Base-by-base conservation (phyloP, 2,113 vertebrate species). In the Origma solitaria region DNA sequence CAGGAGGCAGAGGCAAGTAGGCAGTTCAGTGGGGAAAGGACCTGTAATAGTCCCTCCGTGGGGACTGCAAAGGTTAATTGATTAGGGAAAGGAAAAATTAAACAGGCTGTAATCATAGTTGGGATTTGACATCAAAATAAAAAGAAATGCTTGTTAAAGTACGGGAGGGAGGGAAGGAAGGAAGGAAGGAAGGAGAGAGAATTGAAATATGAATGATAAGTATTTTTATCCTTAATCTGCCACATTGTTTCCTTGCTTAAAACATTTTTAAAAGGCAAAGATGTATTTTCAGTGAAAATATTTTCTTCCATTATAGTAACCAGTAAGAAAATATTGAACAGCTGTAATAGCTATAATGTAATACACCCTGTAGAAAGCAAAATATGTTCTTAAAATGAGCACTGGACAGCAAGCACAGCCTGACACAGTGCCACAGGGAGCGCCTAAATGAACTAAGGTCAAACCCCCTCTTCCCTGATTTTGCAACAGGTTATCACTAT, bases 241-340 rank as follows among this genome's bases (percentile, higher is more conserved):
- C 11, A n/a, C 28, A 49, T 45, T 88, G 6, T 89, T 82, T 72
- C 11, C 44, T 79, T 76, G 6, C 57, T 68, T 64, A 85, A 92
- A 84, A 79, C 27, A 17, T 54, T 85, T 95, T 78, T 82, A 56
- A 87, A 92, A 91, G 51, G 11, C 37, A 93, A 89, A 92, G 35
- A 82, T 7, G 4, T 88, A 54, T 95, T 96, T 95, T 86, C 65
- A 92, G 9, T 94, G 45, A 95, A 91, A 96, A 95, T 93, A 93
- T 91, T 94, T 82, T 87, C n/a, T 88, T 91, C 53, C 31, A 58
- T 89, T 78, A 71, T 70, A 89, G 47, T 75, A 80, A 50, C 8
- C 35, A 79, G 25, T 85, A 57, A 31, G 44, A 94, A 93, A 96
- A 92, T 49, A 85, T 3, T 85, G 79, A 72, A 45, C 82, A 88